A percentile compares a stretch with the other conserved stretches of the same genome.
Conservation (phyloP, 2,113 vertebrate genomes). For the Paraplagusia blochii region DNA sequence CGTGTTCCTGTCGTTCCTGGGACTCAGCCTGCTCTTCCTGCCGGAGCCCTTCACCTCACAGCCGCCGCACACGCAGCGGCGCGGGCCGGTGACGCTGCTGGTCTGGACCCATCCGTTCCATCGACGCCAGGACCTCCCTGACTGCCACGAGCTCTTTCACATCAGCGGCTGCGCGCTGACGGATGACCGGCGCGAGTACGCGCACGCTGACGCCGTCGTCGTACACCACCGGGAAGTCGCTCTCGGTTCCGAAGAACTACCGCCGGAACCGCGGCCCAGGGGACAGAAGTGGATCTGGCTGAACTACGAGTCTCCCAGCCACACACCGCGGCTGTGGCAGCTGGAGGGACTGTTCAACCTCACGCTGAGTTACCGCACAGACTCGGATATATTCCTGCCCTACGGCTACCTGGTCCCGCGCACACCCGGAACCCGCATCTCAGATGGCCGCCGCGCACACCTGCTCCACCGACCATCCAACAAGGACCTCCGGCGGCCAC, state of each 20-base stretch:
- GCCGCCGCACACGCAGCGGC: neutral
- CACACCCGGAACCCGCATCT: too few species aligned
- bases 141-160: conserved; percentile 76
- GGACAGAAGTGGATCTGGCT: conserved; percentile 93
- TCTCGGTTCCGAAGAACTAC: conserved; percentile 34
- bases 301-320: conserved; percentile 90
- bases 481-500: conserved; percentile 56
- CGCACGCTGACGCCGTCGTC: conserved; percentile 79
- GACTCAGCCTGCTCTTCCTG: conserved; percentile 29
- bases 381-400: conserved; percentile 87
- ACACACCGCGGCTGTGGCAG: conserved; percentile 69
- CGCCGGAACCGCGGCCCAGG: conserved; percentile 57
- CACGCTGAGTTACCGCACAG: conserved; percentile 84
- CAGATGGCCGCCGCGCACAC: neutral
- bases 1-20: conserved; percentile 29
- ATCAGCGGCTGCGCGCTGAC: conserved; percentile 79
- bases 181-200: conserved; percentile 62
- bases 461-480: conserved; percentile 6
- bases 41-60: conserved; percentile 4
- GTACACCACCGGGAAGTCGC: conserved; percentile 86
- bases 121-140: conserved; percentile 13
- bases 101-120: conserved; percentile 87
- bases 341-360: conserved; percentile 83
- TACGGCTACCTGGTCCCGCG: conserved; percentile 81
- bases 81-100: conserved; percentile 69